phyloP scores from a whole-genome alignment of 2,888 invertebrate species.

The Eupeodes luniger region DNA sequence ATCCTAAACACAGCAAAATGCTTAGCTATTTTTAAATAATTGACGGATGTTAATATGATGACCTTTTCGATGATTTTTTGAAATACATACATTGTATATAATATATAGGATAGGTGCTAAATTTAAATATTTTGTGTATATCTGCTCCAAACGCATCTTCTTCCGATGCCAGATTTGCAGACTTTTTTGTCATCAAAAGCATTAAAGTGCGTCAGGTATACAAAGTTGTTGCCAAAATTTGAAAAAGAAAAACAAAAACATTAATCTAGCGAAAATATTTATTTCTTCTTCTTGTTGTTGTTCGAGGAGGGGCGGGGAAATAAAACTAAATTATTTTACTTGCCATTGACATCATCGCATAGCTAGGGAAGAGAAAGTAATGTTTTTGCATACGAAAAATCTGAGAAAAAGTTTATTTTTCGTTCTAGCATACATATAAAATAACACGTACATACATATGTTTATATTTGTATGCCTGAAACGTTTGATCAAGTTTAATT shows the following conservation, averaged over 20 bases:
- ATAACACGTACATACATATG: no score
- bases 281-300: background rate
- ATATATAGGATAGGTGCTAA: conserved; percentile 21
- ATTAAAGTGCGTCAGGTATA: conserved; percentile 42
- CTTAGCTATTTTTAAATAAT: conserved; percentile 55
- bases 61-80: conserved; percentile 34
- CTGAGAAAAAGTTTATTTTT: background rate
- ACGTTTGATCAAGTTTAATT: background rate
- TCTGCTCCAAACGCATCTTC: conserved; percentile 12
- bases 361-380: background rate
- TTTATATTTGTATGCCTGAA: no score
- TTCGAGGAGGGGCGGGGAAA: background rate
- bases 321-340: background rate
- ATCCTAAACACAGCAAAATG: background rate
- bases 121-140: conserved; percentile 6
- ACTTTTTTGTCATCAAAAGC: conserved; percentile 50
- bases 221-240: conserved; percentile 28
- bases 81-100: background rate
- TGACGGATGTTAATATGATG: conserved; percentile 50
- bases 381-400: conserved; percentile 2
- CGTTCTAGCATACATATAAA: background rate
- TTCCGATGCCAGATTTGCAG: conserved; percentile 18
- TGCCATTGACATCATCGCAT: conserved; percentile 23
- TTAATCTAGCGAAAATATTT: conserved; percentile 1
- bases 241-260: conserved; percentile 8